phyloP scores from a whole-genome alignment of 1,140 invertebrate species.

The Eueides isabella region DNA sequence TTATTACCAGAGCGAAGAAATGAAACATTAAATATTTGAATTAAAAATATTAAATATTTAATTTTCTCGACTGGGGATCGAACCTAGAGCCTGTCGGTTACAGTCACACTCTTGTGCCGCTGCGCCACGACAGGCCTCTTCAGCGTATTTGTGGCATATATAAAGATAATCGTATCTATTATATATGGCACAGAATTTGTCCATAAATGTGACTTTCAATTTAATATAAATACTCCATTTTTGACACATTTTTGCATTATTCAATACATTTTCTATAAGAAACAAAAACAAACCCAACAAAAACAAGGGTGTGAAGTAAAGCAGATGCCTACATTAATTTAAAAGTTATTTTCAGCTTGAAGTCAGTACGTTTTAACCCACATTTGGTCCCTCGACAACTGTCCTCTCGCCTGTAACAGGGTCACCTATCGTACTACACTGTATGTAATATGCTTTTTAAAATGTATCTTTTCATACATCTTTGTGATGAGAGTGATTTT shows the following conservation, averaged over 20 bases:
- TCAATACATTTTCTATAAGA: neutral
- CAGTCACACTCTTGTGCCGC: too few relatives aligned
- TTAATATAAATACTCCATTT: too few relatives aligned
- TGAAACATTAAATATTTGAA: too few relatives aligned
- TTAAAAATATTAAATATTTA: too few relatives aligned
- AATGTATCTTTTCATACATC: neutral
- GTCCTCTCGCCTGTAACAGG: constrained; percentile 10
- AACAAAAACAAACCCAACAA: neutral
- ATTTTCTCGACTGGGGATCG: too few relatives aligned
- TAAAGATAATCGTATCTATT: too few relatives aligned
- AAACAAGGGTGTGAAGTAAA: neutral
- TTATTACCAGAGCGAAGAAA: too few relatives aligned
- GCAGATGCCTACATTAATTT: neutral
- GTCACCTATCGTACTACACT: neutral
- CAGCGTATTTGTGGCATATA: too few relatives aligned
- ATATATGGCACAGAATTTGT: too few relatives aligned
- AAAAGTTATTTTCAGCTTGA: neutral
- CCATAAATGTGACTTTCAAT: too few relatives aligned
- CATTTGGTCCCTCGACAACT: constrained; percentile 12
- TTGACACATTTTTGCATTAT: neutral
- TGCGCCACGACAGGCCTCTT: too few relatives aligned
- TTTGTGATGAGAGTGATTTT: neutral
- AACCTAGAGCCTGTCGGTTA: too few relatives aligned
- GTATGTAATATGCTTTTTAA: neutral
- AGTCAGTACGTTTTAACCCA: neutral